Percentiles rank a stretch among this genome's conserved stretches.
Evolutionary conservation across 2,888 invertebrate species (phyloP).

Genomic region (Lampropteryx suffumata): DNA sequence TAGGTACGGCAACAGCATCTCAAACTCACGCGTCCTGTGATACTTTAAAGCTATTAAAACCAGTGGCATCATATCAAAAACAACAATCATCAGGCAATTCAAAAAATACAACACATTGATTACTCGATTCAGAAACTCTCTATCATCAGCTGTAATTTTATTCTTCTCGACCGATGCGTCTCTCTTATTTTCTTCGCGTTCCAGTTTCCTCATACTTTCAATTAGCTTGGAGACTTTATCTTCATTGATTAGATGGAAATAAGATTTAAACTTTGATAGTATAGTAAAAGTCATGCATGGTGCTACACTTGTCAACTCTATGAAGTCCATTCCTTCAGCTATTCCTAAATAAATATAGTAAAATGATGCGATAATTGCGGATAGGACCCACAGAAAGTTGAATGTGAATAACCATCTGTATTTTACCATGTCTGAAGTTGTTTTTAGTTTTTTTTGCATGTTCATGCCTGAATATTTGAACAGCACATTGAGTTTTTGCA

Average conservation of each 20-base stretch:
- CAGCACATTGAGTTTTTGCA: conserved; percentile 21
- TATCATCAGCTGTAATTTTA: conserved; percentile 38
- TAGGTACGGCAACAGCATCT: conserved; percentile 47
- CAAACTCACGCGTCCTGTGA: conserved; percentile 41
- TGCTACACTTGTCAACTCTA: conserved; percentile 44
- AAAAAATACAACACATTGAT: conserved; percentile 41
- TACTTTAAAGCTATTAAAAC: conserved; percentile 46
- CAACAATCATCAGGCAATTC: conserved; percentile 43
- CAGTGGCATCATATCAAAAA: conserved; percentile 45
- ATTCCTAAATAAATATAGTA: conserved; percentile 38
- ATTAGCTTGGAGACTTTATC: conserved; percentile 34
- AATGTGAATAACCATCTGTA: conserved; percentile 39
- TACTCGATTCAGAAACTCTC: conserved; percentile 37
- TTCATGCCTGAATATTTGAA: conserved; percentile 42
- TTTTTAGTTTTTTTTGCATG: conserved; percentile 29
- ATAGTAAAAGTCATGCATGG: conserved; percentile 42
- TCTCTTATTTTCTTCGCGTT: conserved; percentile 32
- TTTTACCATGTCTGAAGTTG: conserved; percentile 29
- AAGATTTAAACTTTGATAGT: conserved; percentile 40
- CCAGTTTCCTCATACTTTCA: conserved; percentile 34
- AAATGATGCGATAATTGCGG: conserved; percentile 31
- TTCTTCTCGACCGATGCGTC: conserved; percentile 29
- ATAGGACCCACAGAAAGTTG: conserved; percentile 41
- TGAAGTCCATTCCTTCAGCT: conserved; percentile 37
- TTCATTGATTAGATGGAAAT: conserved; percentile 36